Percentiles rank a stretch among this genome's conserved stretches.
Conservation (phyloP, 2,113 vertebrate species). For the Dinomys branickii region DNA sequence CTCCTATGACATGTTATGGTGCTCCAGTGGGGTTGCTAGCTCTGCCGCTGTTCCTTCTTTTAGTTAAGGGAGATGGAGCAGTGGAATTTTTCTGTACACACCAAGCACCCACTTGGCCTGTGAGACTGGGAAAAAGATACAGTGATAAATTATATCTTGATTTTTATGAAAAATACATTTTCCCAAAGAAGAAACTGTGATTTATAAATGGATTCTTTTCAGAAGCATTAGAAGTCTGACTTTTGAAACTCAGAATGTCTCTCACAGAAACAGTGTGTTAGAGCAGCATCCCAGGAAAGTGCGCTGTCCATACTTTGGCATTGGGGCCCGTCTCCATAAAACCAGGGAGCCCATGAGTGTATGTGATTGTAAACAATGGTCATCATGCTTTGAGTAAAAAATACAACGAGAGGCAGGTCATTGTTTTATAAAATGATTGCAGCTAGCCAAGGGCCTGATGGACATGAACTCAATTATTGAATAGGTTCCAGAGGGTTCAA, state of each 20-base stretch:
- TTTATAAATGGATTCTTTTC: conserved; percentile 47
- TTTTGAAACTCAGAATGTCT: conserved; percentile 27
- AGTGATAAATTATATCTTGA: not conserved
- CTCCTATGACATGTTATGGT: not conserved
- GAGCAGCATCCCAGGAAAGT: not conserved
- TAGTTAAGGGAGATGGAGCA: not conserved
- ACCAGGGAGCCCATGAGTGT: not conserved
- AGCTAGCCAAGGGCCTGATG: not conserved
- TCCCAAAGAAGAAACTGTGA: not conserved
- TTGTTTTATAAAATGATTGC: not conserved
- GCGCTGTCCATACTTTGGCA: not conserved
- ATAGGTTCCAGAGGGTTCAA: not conserved
- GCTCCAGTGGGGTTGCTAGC: not conserved
- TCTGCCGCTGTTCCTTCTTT: not conserved
- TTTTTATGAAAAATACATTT: not conserved
- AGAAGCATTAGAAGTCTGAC: not conserved
- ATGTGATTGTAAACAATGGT: not conserved
- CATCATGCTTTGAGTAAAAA: not conserved
- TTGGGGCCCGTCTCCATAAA: not conserved
- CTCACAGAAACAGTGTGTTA: not conserved
- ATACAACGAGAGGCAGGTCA: not conserved
- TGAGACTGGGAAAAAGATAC: not conserved
- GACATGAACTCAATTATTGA: not conserved
- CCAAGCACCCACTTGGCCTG: not conserved
- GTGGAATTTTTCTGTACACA: not conserved